These are phyloP conservation scores for Cynopterus brachyotis DNA, from an alignment of 2,113 vertebrate genomes.

Conservation along the genomic window DNA sequence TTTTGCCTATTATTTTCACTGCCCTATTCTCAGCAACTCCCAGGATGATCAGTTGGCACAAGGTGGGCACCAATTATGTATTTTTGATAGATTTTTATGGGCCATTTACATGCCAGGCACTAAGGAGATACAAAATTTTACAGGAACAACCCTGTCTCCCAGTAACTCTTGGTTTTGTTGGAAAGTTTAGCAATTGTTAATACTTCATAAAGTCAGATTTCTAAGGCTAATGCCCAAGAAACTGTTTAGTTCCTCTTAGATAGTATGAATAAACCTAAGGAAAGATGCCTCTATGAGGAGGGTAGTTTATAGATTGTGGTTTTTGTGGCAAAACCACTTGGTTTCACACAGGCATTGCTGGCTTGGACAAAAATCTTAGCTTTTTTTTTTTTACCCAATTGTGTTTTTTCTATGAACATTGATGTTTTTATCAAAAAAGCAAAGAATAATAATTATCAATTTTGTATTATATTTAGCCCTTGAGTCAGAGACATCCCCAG, in stretches of 20 bases:
- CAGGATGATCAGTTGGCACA: not conserved
- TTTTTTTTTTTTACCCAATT: not conserved
- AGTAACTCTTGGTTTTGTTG: not conserved
- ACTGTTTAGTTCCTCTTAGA: not conserved
- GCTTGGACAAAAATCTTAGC: not conserved
- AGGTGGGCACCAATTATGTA: not conserved
- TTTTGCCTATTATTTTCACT: not conserved
- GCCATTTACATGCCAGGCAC: not conserved
- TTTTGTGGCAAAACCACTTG: not conserved
- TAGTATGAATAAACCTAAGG: not conserved
- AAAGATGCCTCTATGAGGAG: not conserved
- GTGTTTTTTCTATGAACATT: not conserved
- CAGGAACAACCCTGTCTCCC: not conserved
- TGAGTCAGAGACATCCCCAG: not conserved
- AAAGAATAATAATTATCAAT: not conserved
- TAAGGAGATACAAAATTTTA: not conserved
- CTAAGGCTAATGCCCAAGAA: not conserved
- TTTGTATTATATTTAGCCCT: not conserved
- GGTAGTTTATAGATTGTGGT: not conserved
- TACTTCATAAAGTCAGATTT: not conserved
- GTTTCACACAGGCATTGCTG: not conserved
- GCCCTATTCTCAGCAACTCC: not conserved
- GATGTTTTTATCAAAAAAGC: slow-evolving; percentile 19
- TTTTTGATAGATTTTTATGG: not conserved
- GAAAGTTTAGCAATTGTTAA: not conserved